Evolutionary conservation across 2,797 vertebrate genomes (phyloP).

Genomic region (Neosilurus hyrtlii): DNA sequence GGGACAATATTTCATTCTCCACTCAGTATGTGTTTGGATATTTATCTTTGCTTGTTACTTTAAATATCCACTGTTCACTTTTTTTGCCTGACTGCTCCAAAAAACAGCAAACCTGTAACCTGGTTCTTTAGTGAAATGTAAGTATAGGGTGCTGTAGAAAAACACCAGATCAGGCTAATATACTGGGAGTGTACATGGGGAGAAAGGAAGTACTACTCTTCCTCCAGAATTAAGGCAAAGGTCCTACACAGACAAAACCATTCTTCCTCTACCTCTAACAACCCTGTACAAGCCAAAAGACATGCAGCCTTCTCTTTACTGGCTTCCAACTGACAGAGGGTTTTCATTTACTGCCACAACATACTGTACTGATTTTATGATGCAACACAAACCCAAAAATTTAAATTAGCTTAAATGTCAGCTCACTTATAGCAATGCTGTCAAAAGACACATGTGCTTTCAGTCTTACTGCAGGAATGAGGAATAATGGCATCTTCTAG

Average conservation of each 20-base stretch:
- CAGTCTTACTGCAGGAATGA: not conserved
- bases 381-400: slow-evolving; percentile 19
- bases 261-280: slow-evolving; percentile 12
- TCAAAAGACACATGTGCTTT: slow-evolving; percentile 26
- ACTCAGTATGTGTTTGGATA: not conserved
- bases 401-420: slow-evolving; percentile 30
- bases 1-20: not conserved
- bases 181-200: slow-evolving; percentile 8
- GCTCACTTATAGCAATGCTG: slow-evolving; percentile 10
- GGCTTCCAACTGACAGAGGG: slow-evolving; percentile 21
- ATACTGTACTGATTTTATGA: slow-evolving; percentile 47
- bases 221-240: slow-evolving; percentile 27
- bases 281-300: slow-evolving; percentile 13
- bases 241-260: slow-evolving; percentile 25
- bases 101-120: slow-evolving; percentile 12
- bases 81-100: too few species aligned
- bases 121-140: slow-evolving; percentile 11
- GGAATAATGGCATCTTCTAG: slow-evolving; percentile 12
- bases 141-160: slow-evolving; percentile 1
- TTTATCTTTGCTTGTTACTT: not conserved
- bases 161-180: not conserved
- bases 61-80: not conserved
- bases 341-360: slow-evolving; percentile 47
- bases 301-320: slow-evolving; percentile 10
- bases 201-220: slow-evolving; percentile 24